phyloP scores from a whole-genome alignment of 2,888 invertebrate species.

The Drosophila kanekoi region DNA sequence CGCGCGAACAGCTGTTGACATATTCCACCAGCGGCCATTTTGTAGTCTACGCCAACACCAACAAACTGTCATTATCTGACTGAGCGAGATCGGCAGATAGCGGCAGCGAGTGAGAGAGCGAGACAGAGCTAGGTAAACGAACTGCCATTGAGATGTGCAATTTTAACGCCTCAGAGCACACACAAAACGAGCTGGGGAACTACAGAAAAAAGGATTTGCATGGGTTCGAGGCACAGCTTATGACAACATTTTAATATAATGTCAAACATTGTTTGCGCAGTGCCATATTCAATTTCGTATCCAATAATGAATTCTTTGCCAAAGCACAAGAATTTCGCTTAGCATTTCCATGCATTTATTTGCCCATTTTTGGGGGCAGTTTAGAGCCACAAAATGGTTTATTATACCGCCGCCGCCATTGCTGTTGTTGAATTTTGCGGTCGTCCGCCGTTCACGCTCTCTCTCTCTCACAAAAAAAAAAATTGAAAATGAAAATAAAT shows the following conservation, averaged over 20 bases:
- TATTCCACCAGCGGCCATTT: slow-evolving; percentile 63
- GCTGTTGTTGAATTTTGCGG: slow-evolving; percentile 70
- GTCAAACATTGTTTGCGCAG: slow-evolving; percentile 65
- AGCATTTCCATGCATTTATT: slow-evolving; percentile 36
- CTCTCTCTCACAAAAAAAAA: background rate
- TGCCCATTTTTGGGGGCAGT: slow-evolving; percentile 32
- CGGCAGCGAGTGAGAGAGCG: background rate
- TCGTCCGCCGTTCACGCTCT: background rate
- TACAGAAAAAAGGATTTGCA: background rate
- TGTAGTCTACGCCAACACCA: slow-evolving; percentile 31
- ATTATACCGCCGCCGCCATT: slow-evolving; percentile 60
- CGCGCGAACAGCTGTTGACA: slow-evolving; percentile 70
- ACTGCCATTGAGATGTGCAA: slow-evolving; percentile 64
- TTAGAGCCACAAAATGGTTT: slow-evolving; percentile 71
- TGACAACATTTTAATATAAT: slow-evolving; percentile 77
- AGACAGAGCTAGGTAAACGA: background rate
- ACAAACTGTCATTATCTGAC: slow-evolving; percentile 25
- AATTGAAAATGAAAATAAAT: background rate
- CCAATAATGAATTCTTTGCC: slow-evolving; percentile 58
- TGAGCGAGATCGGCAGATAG: background rate
- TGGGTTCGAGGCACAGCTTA: slow-evolving; percentile 43
- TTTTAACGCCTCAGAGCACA: slow-evolving; percentile 65
- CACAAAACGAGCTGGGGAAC: background rate
- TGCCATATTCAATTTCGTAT: slow-evolving; percentile 64
- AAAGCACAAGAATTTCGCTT: slow-evolving; percentile 27